These are phyloP conservation scores for Formica selysi DNA, from an alignment of 1,140 invertebrate species.

Conservation along the genomic window DNA sequence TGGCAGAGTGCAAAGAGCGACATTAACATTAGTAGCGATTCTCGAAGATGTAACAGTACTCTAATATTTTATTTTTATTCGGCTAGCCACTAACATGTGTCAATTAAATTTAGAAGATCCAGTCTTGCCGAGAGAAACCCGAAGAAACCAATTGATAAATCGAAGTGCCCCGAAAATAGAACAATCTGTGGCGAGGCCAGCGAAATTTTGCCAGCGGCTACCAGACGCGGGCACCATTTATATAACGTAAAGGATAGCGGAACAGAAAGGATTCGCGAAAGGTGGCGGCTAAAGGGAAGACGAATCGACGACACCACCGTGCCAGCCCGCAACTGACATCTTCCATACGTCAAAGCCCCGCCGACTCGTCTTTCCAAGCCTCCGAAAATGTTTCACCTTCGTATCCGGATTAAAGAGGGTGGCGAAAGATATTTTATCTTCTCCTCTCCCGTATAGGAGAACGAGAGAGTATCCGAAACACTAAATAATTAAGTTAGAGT, in stretches of 20 bases:
- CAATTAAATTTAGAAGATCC: slow-evolving; percentile 45
- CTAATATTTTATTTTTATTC: slow-evolving; percentile 38
- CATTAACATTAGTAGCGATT: neutral
- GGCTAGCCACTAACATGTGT: neutral
- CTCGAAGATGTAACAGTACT: neutral
- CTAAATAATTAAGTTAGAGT: slow-evolving; percentile 34
- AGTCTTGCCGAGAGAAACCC: slow-evolving; percentile 41
- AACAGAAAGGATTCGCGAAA: slow-evolving; percentile 79
- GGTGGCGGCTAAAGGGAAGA: slow-evolving; percentile 78
- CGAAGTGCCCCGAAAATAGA: slow-evolving; percentile 73
- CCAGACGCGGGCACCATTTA: slow-evolving; percentile 80
- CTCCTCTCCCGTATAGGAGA: slow-evolving; percentile 8
- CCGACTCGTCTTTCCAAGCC: slow-evolving; percentile 64
- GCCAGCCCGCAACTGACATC: slow-evolving; percentile 76
- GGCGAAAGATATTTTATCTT: slow-evolving; percentile 60
- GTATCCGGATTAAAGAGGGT: slow-evolving; percentile 54
- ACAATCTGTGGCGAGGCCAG: slow-evolving; percentile 69
- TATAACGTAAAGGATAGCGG: slow-evolving; percentile 80
- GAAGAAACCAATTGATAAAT: slow-evolving; percentile 81
- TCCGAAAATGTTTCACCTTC: slow-evolving; percentile 54
- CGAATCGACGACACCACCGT: slow-evolving; percentile 84
- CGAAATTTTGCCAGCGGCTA: slow-evolving; percentile 74
- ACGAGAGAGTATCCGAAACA: slow-evolving; percentile 42
- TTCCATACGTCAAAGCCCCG: slow-evolving; percentile 82
- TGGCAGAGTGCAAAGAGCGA: neutral